These are phyloP conservation scores for Grammomys surdaster DNA, from an alignment of 2,113 vertebrate genomes.

Conservation along the genomic window DNA sequence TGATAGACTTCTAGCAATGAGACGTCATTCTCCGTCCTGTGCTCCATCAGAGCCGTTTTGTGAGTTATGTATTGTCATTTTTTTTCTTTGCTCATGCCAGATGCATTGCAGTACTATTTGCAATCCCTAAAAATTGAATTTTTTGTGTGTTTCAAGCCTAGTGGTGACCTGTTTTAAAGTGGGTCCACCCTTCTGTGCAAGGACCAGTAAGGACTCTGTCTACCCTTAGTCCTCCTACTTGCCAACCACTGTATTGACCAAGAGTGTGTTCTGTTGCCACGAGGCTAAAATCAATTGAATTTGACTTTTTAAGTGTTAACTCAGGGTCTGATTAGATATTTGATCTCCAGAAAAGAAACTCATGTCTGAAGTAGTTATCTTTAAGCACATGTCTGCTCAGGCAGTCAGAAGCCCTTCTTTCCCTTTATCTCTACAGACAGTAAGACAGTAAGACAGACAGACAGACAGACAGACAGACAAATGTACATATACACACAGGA, in stretches of 20 bases:
- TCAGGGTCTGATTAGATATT: neutral
- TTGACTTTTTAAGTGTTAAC: constrained; percentile 39
- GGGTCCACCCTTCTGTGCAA: neutral
- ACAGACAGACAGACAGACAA: neutral
- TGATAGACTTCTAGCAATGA: constrained; percentile 1
- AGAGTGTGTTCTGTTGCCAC: neutral
- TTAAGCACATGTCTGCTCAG: neutral
- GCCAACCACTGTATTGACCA: neutral
- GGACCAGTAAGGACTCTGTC: neutral
- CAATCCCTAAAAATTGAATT: neutral
- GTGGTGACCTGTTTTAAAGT: neutral
- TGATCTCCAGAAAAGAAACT: neutral
- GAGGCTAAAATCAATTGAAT: constrained; percentile 18
- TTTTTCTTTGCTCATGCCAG: constrained; percentile 14
- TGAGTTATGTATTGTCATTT: neutral
- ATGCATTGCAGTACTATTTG: neutral
- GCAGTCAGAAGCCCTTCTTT: neutral
- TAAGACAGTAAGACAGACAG: neutral
- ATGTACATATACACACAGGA: neutral
- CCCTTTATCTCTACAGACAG: neutral
- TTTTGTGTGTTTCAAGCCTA: neutral
- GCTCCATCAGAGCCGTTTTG: neutral
- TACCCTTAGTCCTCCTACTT: neutral
- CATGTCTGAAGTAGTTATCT: neutral
- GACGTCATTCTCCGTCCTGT: neutral